Conservation (phyloP, 1,140 invertebrate species). For the Camponotus vicinus region DNA sequence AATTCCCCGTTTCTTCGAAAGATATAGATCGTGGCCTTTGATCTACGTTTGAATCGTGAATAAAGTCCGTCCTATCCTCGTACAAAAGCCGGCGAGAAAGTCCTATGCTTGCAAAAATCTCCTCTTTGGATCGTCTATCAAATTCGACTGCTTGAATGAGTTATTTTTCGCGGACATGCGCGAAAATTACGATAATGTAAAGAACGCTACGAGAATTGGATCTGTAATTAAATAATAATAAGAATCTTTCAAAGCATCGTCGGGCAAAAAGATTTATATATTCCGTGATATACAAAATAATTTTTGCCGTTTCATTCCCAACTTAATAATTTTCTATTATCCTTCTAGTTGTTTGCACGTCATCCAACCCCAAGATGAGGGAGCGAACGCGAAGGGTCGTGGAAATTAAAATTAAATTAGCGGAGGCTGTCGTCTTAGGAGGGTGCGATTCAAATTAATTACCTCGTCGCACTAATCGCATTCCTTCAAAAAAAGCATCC, state of each 20-base stretch:
- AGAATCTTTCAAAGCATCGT: background rate
- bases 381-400: conserved; percentile 5
- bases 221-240: background rate
- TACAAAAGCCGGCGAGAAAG: conserved; percentile 28
- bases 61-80: background rate
- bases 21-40: conserved; percentile 24
- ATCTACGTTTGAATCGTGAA: conserved; percentile 26
- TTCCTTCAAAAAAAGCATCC: conserved; percentile 24
- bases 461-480: conserved; percentile 59
- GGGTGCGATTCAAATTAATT: conserved; percentile 70
- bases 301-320: background rate
- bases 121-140: background rate
- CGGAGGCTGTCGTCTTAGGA: conserved; percentile 42
- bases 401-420: conserved; percentile 75
- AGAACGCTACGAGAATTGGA: background rate
- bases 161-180: background rate
- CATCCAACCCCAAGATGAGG: background rate
- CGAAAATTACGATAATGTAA: background rate
- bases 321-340: conserved; percentile 30
- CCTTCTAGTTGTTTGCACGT: conserved; percentile 21
- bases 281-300: background rate
- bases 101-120: conserved; percentile 45
- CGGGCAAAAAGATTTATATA: background rate
- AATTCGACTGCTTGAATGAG: background rate
- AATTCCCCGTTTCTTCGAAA: background rate